Percentiles rank a stretch among this genome's conserved stretches.
phyloP scores from a whole-genome alignment of 2,888 invertebrate species.

The Emmelina monodactyla region DNA sequence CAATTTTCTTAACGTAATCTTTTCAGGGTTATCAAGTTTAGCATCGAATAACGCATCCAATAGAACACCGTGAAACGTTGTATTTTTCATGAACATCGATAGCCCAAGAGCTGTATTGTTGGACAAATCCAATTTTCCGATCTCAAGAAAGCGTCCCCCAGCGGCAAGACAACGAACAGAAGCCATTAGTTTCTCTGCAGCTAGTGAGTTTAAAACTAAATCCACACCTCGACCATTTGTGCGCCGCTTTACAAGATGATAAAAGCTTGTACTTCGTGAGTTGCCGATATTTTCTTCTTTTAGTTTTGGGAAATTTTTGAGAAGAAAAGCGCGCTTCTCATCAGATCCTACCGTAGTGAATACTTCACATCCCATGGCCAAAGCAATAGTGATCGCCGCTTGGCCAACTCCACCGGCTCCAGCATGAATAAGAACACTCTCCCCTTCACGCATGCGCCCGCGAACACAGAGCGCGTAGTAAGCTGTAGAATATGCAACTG shows the following conservation, averaged over 20 bases:
- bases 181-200: constrained; percentile 95
- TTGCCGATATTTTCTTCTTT: constrained; percentile 85
- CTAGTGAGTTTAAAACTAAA: constrained; percentile 92
- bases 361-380: constrained; percentile 87
- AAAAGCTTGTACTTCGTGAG: constrained; percentile 91
- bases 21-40: constrained; percentile 67
- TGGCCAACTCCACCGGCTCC: constrained; percentile 97
- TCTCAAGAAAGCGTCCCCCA: constrained; percentile 96
- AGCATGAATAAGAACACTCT: constrained; percentile 91
- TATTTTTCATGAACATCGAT: constrained; percentile 94
- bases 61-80: constrained; percentile 97
- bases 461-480: constrained; percentile 91
- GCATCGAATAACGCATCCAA: constrained; percentile 91
- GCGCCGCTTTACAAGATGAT: constrained; percentile 83
- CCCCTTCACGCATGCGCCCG: constrained; percentile 84
- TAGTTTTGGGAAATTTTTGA: constrained; percentile 79
- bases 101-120: constrained; percentile 91
- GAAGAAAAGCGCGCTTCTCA: constrained; percentile 88
- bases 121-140: constrained; percentile 96
- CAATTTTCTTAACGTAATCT: constrained; percentile 77
- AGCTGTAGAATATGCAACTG: constrained; percentile 91
- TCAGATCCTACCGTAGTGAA: constrained; percentile 91
- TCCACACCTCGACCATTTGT: constrained; percentile 94
- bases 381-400: constrained; percentile 93
- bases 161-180: constrained; percentile 90